Evolutionary conservation across 2,113 vertebrate genomes (phyloP).

Genomic region (Lepus timidus): DNA sequence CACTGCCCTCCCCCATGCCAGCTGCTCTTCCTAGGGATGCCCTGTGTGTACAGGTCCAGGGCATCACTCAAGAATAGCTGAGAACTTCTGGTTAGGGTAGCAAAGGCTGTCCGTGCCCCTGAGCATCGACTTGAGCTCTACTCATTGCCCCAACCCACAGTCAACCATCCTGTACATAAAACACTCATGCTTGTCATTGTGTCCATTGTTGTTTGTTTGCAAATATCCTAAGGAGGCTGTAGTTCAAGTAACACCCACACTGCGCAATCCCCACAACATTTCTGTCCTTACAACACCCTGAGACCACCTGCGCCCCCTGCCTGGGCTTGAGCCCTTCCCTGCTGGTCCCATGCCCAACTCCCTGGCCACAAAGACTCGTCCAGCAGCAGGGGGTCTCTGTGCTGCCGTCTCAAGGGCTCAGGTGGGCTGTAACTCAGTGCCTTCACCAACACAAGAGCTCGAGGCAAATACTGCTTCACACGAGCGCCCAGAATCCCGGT

Average conservation of each 20-base stretch:
- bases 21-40: background rate
- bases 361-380: background rate
- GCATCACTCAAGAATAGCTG: no score
- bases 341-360: rapidly evolving
- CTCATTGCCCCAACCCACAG: no score
- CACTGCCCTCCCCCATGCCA: rapidly evolving
- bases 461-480: no score
- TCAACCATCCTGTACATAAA: no score
- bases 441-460: no score
- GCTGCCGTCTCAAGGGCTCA: background rate
- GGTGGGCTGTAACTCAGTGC: no score
- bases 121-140: no score
- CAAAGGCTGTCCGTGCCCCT: no score
- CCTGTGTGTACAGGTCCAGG: rapidly evolving
- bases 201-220: background rate
- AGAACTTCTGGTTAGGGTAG: background rate
- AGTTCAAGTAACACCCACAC: rapidly evolving
- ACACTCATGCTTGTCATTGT: background rate
- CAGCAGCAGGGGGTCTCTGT: rapidly evolving
- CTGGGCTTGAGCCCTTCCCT: rapidly evolving
- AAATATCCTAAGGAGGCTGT: background rate
- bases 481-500: background rate
- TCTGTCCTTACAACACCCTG: rapidly evolving
- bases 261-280: background rate
- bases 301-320: background rate